Conservation (phyloP, 2,888 invertebrate genomes). For the Drosophila tanythrix region DNA sequence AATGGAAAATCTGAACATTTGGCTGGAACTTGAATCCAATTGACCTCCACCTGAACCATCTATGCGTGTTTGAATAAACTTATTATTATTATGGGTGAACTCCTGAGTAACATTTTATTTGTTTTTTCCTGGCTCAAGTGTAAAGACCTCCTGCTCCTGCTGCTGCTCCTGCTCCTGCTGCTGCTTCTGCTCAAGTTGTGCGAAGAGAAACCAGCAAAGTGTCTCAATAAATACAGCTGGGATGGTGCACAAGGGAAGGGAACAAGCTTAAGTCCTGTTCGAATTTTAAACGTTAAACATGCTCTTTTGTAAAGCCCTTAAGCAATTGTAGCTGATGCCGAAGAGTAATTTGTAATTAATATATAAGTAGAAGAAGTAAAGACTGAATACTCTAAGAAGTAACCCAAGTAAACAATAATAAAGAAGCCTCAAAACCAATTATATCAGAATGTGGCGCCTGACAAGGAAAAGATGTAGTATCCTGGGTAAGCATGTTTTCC, state of each 20-base stretch:
- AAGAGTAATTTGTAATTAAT: background rate
- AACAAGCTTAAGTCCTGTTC: background rate
- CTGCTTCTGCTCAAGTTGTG: conserved; percentile 5
- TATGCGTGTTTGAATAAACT: background rate
- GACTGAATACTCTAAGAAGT: background rate
- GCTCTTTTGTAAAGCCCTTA: too few relatives aligned
- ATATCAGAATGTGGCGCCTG: too few relatives aligned
- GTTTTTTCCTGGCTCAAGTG: conserved; percentile 43
- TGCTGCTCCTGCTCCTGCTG: background rate
- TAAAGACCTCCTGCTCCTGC: conserved; percentile 10
- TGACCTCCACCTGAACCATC: background rate
- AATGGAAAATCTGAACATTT: conserved; percentile 60
- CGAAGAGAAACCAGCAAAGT: conserved; percentile 32
- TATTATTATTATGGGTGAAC: conserved; percentile 21
- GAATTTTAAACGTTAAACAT: conserved; percentile 1
- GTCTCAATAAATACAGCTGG: conserved; percentile 19
- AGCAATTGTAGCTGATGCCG: background rate
- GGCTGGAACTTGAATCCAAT: conserved; percentile 21
- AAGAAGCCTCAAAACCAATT: background rate
- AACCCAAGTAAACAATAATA: background rate
- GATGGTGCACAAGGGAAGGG: background rate
- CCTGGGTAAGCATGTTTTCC: background rate
- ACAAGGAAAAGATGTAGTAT: background rate
- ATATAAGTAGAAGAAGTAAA: background rate
- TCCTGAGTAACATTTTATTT: conserved; percentile 35